These are phyloP conservation scores for Sciaenops ocellatus DNA, from an alignment of 2,797 vertebrate species.

Conservation along the genomic window DNA sequence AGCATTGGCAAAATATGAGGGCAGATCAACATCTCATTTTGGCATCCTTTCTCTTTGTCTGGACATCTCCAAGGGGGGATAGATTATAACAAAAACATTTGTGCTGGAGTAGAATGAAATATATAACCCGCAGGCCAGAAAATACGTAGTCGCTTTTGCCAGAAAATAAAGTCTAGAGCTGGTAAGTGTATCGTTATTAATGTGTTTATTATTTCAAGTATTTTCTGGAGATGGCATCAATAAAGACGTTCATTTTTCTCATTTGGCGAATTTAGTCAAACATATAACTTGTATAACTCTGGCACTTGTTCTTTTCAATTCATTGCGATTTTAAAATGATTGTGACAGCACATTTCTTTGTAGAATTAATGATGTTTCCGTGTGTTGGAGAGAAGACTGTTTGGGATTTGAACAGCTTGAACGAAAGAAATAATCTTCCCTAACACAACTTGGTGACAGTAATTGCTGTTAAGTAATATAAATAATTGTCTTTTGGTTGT, in stretches of 20 bases:
- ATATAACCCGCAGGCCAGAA: conserved; percentile 47
- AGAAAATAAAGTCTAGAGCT: conserved; percentile 56
- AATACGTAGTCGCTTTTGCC: conserved; percentile 31
- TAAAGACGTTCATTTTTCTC: conserved; percentile 34
- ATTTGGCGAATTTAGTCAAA: conserved; percentile 18
- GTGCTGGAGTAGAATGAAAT: conserved; percentile 60
- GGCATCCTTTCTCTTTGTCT: conserved; percentile 66
- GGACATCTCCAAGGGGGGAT: conserved; percentile 57
- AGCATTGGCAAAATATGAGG: conserved; percentile 69
- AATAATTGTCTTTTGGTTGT: conserved; percentile 8
- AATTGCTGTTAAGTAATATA: conserved; percentile 17
- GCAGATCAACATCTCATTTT: conserved; percentile 74
- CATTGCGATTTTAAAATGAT: conserved; percentile 9
- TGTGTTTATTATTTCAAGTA: conserved; percentile 32
- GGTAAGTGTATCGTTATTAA: conserved; percentile 47
- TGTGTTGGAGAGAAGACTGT: conserved; percentile 1
- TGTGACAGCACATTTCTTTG: conserved; percentile 16
- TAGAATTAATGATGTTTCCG: conserved; percentile 5
- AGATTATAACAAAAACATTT: conserved; percentile 76
- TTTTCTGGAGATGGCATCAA: conserved; percentile 52
- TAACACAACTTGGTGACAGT: background rate
- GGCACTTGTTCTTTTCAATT: conserved; percentile 17
- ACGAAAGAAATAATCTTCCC: conserved; percentile 1
- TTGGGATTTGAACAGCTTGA: conserved; percentile 21
- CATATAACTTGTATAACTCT: conserved; percentile 12